Evolutionary conservation across 2,797 vertebrate species (phyloP).

Genomic region (Artibeus jamaicensis): DNA sequence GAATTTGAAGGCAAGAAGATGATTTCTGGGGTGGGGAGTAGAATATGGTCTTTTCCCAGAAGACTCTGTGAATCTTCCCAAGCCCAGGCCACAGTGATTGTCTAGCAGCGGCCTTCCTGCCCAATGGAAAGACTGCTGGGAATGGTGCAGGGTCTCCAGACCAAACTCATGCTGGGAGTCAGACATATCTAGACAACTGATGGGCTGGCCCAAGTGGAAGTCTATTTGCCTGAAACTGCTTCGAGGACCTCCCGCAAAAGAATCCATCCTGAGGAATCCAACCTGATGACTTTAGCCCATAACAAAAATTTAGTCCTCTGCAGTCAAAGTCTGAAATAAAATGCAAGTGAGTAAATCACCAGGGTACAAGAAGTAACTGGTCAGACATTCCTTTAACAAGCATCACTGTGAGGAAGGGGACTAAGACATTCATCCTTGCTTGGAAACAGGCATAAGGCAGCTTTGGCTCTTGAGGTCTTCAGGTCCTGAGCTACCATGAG

Average conservation of each 20-base stretch:
- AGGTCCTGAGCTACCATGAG: background rate
- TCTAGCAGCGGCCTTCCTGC: background rate
- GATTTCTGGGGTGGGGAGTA: background rate
- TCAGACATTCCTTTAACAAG: background rate
- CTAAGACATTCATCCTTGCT: background rate
- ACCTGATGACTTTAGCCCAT: background rate
- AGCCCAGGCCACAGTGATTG: background rate
- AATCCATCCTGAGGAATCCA: background rate
- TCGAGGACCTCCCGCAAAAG: background rate
- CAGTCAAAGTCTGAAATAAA: background rate
- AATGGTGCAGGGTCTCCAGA: background rate
- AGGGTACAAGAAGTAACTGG: background rate
- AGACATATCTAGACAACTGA: background rate
- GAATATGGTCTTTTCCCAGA: background rate
- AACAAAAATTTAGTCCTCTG: background rate
- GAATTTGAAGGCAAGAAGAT: background rate
- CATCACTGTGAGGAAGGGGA: background rate
- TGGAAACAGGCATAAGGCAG: background rate
- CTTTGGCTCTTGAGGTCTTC: background rate
- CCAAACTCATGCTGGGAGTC: background rate
- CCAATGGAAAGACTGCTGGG: background rate
- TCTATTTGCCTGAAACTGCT: background rate
- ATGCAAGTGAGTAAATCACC: background rate
- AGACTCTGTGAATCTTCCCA: background rate
- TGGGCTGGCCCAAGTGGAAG: background rate